Evolutionary conservation across 2,113 vertebrate species (phyloP).

Genomic region (Hydrochoerus hydrochaeris): DNA sequence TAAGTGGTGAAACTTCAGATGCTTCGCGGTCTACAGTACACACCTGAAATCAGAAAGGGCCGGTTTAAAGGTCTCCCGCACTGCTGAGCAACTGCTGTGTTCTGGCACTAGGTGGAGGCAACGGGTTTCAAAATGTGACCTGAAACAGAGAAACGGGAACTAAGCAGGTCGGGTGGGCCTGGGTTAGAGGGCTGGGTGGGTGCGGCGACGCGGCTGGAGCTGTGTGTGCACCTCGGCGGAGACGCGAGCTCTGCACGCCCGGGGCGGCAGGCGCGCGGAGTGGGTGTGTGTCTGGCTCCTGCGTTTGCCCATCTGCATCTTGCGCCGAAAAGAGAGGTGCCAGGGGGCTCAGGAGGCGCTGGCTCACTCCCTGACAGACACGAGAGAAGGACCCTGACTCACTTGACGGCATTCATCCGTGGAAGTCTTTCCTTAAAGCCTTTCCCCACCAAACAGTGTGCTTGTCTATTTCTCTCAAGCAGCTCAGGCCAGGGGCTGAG

Average conservation of each 20-base stretch:
- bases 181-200: not conserved
- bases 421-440: not conserved
- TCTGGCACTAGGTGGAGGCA: not conserved
- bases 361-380: slow-evolving; percentile 72
- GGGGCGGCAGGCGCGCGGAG: not conserved
- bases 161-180: not conserved
- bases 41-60: not conserved
- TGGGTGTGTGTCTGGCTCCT: slow-evolving; percentile 86
- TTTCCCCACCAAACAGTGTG: not conserved
- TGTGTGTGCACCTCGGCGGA: no score
- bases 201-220: not conserved
- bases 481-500: not conserved
- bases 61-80: not conserved
- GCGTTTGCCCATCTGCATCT: slow-evolving; percentile 77
- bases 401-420: not conserved
- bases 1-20: not conserved
- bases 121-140: not conserved
- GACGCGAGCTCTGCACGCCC: slow-evolving; percentile 70
- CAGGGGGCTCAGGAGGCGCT: not conserved
- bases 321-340: slow-evolving; percentile 35
- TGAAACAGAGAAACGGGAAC: not conserved
- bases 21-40: not conserved
- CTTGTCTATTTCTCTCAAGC: not conserved
- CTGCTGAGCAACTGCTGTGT: not conserved
- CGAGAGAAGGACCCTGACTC: not conserved